These are phyloP conservation scores for Masnerella sp. DNA, from an alignment of 2,888 invertebrate genomes.

Conservation along the genomic window DNA sequence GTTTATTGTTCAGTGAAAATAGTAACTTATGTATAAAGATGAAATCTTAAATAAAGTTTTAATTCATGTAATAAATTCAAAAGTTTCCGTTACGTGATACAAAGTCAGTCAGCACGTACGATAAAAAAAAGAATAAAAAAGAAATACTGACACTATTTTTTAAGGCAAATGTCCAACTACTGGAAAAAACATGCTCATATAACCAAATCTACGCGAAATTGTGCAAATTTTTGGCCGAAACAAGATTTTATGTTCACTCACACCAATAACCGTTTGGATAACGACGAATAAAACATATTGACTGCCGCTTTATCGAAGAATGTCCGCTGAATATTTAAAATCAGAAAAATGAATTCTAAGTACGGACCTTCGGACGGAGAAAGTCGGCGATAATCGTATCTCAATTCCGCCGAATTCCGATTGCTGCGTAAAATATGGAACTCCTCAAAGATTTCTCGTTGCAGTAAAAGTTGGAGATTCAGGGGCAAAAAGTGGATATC, in stretches of 20 bases:
- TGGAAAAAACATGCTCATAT: background rate
- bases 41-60: too few species aligned
- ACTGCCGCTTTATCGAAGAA: slow-evolving; percentile 17
- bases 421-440: slow-evolving; percentile 2
- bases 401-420: slow-evolving; percentile 26
- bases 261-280: slow-evolving; percentile 2
- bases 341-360: slow-evolving; percentile 41
- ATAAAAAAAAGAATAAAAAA: too few species aligned
- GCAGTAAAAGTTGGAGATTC: slow-evolving; percentile 7
- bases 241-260: slow-evolving; percentile 6
- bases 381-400: slow-evolving; percentile 31
- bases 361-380: slow-evolving; percentile 30
- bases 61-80: too few species aligned
- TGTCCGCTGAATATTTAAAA: slow-evolving; percentile 39
- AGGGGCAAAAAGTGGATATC: background rate
- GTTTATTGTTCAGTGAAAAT: too few species aligned
- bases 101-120: too few species aligned
- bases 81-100: too few species aligned
- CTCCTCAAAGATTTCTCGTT: slow-evolving; percentile 14
- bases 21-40: too few species aligned
- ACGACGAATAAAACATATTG: slow-evolving; percentile 18
- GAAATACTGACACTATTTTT: background rate
- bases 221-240: slow-evolving; percentile 1
- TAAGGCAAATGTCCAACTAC: background rate
- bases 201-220: background rate